Evolutionary conservation across 2,888 invertebrate species (phyloP), one percentile per base, ranked within the genome.

Genomic region (Diadegma fenestrale): DNA sequence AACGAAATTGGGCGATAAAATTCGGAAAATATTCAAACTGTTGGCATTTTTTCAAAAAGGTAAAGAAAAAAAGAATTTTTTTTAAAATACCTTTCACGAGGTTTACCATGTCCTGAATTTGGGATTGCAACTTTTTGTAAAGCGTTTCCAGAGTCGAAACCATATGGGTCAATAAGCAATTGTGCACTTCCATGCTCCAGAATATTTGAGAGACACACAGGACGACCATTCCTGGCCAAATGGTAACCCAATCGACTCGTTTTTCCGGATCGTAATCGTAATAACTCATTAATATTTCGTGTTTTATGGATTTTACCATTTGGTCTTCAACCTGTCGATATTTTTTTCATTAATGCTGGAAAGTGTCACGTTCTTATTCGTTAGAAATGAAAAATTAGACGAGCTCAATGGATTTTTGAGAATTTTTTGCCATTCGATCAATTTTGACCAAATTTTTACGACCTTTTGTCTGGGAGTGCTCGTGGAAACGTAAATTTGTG

Each of bases 201-300:
- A 96, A 97, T 88, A 98, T 96, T 95, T 97, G 97, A 1, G 97
- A 96, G 79, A 96, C 95, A 88, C 97, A 97, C 68, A 98, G 94
- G 0, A 98, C 96, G 17, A 97, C 96, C 95, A 98, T 98, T 1
- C 97, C 97, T 81, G 97, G 97, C 97, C 97, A 97, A 73, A 95
- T 95, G 85, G 95, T 94, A 51, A 97, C 96, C 98, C 98, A 98
- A 75, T 95, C 94, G 5, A 95, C 95, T 77, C 97, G 94, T 12
- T 93, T 91, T 69, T 95, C 93, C 61, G 94, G 94, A 41, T 95
- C 95, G 90, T 97, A 97, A 86, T 96, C 96, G 82, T 95, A 94
- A 91, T 95, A 96, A 80, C 98, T 96, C 89, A 95, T 93, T 85
- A 95, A 94, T 14, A 96, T 96, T 92, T 97, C 96, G 89, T 96